Percentiles rank a stretch among this genome's conserved stretches.
Conservation (phyloP, 2,113 vertebrate species). For the Phaethon lepturus region DNA sequence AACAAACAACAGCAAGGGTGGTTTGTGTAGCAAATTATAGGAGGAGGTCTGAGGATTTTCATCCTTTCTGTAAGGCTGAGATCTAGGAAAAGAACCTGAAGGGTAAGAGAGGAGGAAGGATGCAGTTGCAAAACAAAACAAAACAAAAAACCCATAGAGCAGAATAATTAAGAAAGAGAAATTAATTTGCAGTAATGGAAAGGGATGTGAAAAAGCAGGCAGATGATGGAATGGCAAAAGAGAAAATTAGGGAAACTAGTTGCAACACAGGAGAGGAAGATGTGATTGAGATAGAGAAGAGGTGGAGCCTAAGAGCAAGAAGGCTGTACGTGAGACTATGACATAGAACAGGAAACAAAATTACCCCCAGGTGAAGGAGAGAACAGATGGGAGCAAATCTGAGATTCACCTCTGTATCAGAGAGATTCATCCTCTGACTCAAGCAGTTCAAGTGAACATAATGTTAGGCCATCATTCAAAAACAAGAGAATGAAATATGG, state of each 20-base stretch:
- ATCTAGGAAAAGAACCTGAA: conserved; percentile 24
- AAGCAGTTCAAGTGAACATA: not conserved
- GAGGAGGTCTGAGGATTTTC: not conserved
- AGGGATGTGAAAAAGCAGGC: not conserved
- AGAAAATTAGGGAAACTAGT: not conserved
- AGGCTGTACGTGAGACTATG: not conserved
- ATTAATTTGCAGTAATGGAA: not conserved
- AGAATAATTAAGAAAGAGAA: not conserved
- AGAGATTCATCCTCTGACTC: not conserved
- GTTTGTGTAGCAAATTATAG: conserved; percentile 5
- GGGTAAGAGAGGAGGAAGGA: not conserved
- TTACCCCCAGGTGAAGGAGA: not conserved
- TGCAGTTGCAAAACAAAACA: not conserved
- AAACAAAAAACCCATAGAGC: not conserved
- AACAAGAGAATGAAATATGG: not conserved
- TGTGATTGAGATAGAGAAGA: not conserved
- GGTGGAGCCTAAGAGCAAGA: not conserved
- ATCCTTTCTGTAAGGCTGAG: not conserved
- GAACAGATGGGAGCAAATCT: not conserved
- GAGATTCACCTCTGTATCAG: not conserved
- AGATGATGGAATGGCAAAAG: not conserved
- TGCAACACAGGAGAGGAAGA: not conserved
- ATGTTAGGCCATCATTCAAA: not conserved
- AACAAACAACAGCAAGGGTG: conserved; percentile 32
- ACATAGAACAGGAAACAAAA: not conserved